phyloP scores from a whole-genome alignment of 23 tunicate genomes.

The Trididemnum nubilum region DNA sequence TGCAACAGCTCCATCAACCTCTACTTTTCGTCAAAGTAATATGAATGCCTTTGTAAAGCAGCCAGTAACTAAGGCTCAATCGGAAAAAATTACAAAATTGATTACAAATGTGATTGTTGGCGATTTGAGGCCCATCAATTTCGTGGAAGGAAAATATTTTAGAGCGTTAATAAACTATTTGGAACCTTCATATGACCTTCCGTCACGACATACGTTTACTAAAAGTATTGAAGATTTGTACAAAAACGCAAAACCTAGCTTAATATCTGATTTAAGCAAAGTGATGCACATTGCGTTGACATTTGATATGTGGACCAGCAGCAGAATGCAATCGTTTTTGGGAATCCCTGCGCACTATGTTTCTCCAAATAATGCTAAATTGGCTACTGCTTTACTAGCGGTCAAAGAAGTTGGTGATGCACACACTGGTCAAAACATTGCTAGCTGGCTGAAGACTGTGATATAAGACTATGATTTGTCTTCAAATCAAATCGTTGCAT shows the following conservation, averaged over 20 bases:
- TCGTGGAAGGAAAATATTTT: background rate
- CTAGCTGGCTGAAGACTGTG: background rate
- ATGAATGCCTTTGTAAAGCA: background rate
- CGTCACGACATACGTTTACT: background rate
- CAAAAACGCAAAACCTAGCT: too few species aligned
- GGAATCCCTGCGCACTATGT: constrained; percentile 11
- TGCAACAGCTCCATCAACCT: too few species aligned
- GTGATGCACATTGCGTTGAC: too few species aligned
- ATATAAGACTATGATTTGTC: background rate
- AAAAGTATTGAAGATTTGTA: too few species aligned
- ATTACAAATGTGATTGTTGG: constrained; percentile 13
- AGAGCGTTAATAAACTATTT: background rate
- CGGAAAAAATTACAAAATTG: background rate
- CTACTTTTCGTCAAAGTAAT: too few species aligned
- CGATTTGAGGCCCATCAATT: background rate
- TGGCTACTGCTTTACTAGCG: background rate
- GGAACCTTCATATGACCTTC: background rate
- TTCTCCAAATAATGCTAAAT: background rate
- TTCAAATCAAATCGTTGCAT: background rate
- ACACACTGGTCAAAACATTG: constrained; percentile 14
- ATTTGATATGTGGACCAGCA: background rate
- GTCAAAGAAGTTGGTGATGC: background rate
- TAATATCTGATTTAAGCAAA: too few species aligned
- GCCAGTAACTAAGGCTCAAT: background rate
- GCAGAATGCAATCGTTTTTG: background rate